Conservation (phyloP, 2,113 vertebrate genomes). For the Sciurus niger region DNA sequence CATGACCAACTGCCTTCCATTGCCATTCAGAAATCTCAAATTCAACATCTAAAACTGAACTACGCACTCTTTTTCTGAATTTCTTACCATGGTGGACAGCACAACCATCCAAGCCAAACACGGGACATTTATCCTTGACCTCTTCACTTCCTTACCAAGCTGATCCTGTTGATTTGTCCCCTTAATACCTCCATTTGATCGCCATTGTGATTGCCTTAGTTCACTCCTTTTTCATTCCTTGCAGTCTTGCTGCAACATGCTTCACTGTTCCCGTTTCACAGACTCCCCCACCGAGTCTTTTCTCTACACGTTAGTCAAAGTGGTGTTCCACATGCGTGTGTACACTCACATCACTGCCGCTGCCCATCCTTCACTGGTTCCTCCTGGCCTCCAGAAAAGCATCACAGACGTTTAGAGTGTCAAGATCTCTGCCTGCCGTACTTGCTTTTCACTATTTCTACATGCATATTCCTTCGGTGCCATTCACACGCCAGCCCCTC, state of each 20-base stretch:
- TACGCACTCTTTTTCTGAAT: background rate
- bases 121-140: background rate
- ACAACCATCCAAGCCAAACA: background rate
- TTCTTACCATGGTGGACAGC: background rate
- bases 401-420: background rate
- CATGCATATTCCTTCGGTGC: background rate
- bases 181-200: background rate
- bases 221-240: background rate
- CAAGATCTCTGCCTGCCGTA: background rate
- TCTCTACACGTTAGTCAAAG: background rate
- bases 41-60: background rate
- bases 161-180: background rate
- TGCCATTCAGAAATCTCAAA: background rate
- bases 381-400: background rate
- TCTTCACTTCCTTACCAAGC: background rate
- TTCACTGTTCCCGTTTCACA: background rate
- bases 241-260: background rate
- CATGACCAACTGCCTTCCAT: background rate
- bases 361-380: background rate
- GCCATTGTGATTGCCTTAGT: background rate
- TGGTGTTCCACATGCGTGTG: background rate
- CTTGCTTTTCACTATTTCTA: background rate
- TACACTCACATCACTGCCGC: background rate
- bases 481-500: background rate
- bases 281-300: background rate